Conservation (phyloP, 2,797 vertebrate genomes). For the Percopsis omiscomaycus region DNA sequence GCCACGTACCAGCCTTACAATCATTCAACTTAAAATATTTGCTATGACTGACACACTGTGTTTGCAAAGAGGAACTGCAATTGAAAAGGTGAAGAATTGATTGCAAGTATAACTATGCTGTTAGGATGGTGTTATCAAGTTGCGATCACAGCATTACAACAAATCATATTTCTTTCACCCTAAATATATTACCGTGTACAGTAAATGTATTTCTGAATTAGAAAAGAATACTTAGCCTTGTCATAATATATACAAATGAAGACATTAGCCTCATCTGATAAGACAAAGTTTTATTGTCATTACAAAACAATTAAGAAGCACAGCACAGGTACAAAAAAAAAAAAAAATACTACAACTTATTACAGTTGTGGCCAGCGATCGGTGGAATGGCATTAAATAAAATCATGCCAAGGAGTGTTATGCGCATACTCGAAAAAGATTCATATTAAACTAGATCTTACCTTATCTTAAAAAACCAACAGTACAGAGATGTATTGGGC, state of each 20-base stretch:
- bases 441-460: background rate
- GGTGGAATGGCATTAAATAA: background rate
- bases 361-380: background rate
- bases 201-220: too few relatives aligned
- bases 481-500: background rate
- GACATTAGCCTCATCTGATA: background rate
- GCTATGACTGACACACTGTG: too few relatives aligned
- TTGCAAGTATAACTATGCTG: too few relatives aligned
- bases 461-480: too few relatives aligned
- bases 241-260: background rate
- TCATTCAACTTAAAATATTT: too few relatives aligned
- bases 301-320: background rate
- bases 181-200: too few relatives aligned
- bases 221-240: background rate
- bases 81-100: too few relatives aligned
- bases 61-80: too few relatives aligned
- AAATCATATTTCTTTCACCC: too few relatives aligned
- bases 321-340: background rate
- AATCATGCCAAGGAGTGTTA: background rate
- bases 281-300: background rate
- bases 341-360: background rate
- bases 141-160: too few relatives aligned
- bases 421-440: background rate
- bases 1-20: too few relatives aligned
- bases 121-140: too few relatives aligned